phyloP scores from a whole-genome alignment of 2,113 vertebrate species.

The Corythaixoides concolor region DNA sequence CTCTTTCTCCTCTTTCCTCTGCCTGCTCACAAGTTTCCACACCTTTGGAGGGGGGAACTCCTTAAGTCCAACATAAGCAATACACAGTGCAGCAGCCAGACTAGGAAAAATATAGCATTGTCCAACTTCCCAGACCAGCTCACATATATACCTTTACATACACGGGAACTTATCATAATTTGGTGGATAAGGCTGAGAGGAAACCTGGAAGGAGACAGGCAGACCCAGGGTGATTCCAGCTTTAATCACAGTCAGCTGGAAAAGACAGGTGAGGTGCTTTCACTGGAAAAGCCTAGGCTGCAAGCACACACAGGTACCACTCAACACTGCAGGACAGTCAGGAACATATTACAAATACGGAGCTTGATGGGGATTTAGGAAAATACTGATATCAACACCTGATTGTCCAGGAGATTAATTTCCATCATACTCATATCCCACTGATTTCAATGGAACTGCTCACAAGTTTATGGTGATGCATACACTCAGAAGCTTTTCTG shows the following conservation, averaged over 20 bases:
- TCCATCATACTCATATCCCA: not conserved
- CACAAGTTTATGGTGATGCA: not conserved
- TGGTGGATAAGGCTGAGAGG: not conserved
- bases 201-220: not conserved
- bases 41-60: not conserved
- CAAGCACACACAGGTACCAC: not conserved
- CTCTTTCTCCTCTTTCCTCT: not conserved
- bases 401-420: not conserved
- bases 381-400: not conserved
- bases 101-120: rapidly evolving
- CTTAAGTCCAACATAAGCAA: not conserved
- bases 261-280: not conserved
- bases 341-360: not conserved
- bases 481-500: not conserved
- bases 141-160: not conserved
- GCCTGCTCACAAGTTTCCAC: not conserved
- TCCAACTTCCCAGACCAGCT: not conserved
- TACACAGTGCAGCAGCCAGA: rapidly evolving
- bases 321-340: not conserved
- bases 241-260: not conserved
- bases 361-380: not conserved
- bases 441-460: not conserved
- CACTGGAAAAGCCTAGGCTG: not conserved
- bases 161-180: not conserved
- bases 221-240: not conserved